Conservation (phyloP, 1,140 invertebrate genomes). For the Anastatus disparis region DNA sequence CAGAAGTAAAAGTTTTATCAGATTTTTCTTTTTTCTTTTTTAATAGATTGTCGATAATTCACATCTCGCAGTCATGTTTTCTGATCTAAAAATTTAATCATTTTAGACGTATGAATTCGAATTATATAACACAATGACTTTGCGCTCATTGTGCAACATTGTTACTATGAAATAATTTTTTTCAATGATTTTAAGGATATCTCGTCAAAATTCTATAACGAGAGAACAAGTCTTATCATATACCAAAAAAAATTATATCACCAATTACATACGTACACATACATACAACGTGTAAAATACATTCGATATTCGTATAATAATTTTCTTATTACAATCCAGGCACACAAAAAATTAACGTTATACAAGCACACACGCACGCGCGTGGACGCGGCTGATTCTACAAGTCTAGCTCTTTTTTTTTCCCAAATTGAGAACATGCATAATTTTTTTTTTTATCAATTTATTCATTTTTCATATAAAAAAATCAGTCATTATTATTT, state of each 20-base stretch:
- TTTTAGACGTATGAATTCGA: too few relatives aligned
- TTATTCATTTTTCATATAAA: too few relatives aligned
- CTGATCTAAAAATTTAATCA: too few relatives aligned
- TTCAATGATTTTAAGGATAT: neutral
- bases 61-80: neutral
- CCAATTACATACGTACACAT: neutral
- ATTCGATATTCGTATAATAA: neutral
- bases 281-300: slow-evolving; percentile 6
- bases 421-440: slow-evolving; percentile 7
- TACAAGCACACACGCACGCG: neutral
- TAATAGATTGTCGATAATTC: slow-evolving; percentile 11
- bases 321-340: neutral
- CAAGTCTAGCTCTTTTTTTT: neutral
- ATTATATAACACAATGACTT: too few relatives aligned
- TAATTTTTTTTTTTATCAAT: slow-evolving; percentile 23
- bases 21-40: slow-evolving; percentile 12
- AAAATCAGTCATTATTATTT: too few relatives aligned
- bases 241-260: neutral
- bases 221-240: slow-evolving; percentile 10
- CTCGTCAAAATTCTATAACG: neutral
- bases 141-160: neutral
- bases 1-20: neutral
- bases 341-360: slow-evolving; percentile 1
- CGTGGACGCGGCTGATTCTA: neutral
- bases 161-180: neutral